phyloP scores from a whole-genome alignment of 1,140 invertebrate genomes.

The Calosoma granatense region DNA sequence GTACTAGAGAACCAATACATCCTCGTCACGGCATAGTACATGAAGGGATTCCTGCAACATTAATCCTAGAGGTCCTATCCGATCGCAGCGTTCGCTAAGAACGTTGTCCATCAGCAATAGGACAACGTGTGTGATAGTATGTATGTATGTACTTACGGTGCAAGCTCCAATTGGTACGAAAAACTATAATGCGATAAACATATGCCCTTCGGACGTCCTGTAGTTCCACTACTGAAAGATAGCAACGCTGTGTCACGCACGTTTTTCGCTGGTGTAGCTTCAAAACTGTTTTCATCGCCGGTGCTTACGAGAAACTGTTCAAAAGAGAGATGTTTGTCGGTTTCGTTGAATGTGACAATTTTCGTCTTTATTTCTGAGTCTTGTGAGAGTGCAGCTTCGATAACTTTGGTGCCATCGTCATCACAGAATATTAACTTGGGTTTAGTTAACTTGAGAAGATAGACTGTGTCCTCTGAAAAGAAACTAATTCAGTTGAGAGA shows the following conservation, averaged over 20 bases:
- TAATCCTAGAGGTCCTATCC: neutral
- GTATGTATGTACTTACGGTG: neutral
- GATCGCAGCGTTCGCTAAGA: neutral
- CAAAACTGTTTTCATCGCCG: neutral
- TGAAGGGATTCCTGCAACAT: too few relatives aligned
- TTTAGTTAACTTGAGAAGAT: neutral
- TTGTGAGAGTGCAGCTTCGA: neutral
- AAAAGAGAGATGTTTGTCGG: too few relatives aligned
- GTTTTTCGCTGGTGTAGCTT: neutral
- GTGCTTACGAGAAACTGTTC: neutral
- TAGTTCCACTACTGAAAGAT: conserved; percentile 51
- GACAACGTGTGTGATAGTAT: neutral
- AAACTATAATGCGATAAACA: too few relatives aligned
- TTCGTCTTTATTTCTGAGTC: neutral
- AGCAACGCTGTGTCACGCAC: conserved; percentile 19
- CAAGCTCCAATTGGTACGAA: too few relatives aligned
- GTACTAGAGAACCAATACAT: too few relatives aligned
- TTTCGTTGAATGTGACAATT: neutral
- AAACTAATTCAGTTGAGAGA: neutral
- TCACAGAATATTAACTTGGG: neutral
- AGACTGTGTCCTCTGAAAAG: neutral
- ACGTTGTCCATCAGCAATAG: neutral
- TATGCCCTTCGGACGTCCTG: conserved; percentile 60
- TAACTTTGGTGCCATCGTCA: neutral
- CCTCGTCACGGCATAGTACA: too few relatives aligned